Evolutionary conservation across 1,140 invertebrate species (phyloP), one percentile per base, ranked within the genome.

Genomic region (Heliconius hewitsoni): DNA sequence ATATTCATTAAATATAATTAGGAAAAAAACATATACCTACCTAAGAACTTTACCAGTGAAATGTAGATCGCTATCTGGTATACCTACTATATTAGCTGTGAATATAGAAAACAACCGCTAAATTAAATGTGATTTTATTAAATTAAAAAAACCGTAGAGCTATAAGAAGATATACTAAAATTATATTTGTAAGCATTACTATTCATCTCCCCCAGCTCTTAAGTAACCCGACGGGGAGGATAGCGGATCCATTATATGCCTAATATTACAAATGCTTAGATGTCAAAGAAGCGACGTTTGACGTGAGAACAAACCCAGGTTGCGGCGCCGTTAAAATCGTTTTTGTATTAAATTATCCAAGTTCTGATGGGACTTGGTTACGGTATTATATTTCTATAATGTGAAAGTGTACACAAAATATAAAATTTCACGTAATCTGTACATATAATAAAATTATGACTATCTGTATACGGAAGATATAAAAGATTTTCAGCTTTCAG

Each of bases 231-330:
- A 70, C 75, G 76, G 80, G 83, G 82, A 30, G 83, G 82, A 85
- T 85, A 89, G 85, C 88, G 87, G 88, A 89, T 90, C 91, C 86
- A 87, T 93, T 93, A 90, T 90, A 83, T 80, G 76, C 80, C 83
- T 75, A 85, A 86, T 88, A 90, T 93, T 90, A 93, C 89, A 88
- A 93, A 93, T 93, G 91, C 87, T 92, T 82, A 57, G 84, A 87
- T 91, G 91, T 93, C 90, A 90, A 88, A 86, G 71, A 80, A 71
- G 74, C 71, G 91, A 93, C 91, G 85, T 87, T 81, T 91, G 91
- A 92, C 85, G 87, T 92, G 91, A 85, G 91, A 92, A 92, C 88
- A 89, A 86, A 88, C 86, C 66, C 90, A 89, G 79, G 81, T 86
- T 89, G 89, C 84, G 81, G 70, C 76, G 81, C 79, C 81, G 78